A percentile compares a stretch with the other conserved stretches of the same genome.
These are phyloP conservation scores for Congeria kusceri DNA, from an alignment of 2,888 invertebrate genomes.

Conservation along the genomic window DNA sequence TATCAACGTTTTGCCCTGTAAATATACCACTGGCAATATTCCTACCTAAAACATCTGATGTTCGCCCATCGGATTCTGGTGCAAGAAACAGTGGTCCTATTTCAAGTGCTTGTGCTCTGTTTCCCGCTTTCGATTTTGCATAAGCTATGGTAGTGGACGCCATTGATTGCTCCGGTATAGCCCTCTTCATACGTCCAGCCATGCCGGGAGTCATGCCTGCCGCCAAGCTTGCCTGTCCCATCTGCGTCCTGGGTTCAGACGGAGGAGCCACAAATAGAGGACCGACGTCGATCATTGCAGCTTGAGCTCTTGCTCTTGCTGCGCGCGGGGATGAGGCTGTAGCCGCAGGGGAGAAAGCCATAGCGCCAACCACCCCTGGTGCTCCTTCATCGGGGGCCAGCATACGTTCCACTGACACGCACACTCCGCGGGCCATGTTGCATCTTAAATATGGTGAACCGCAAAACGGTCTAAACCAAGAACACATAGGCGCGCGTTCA, in stretches of 20 bases:
- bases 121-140: background rate
- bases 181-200: background rate
- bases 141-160: background rate
- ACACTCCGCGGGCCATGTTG: slow-evolving; percentile 32
- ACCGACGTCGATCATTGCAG: background rate
- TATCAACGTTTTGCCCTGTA: slow-evolving; percentile 1
- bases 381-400: slow-evolving; percentile 7
- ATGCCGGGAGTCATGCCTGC: no score
- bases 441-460: slow-evolving; percentile 57
- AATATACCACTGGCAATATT: background rate
- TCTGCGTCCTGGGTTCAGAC: slow-evolving; percentile 37
- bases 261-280: slow-evolving; percentile 36
- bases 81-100: slow-evolving; percentile 28
- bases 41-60: background rate
- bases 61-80: slow-evolving; percentile 22
- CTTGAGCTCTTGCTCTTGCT: slow-evolving; percentile 16
- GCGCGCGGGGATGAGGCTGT: background rate
- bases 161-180: background rate
- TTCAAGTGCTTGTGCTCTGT: background rate
- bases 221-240: slow-evolving; percentile 3
- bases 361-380: background rate
- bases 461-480: slow-evolving; percentile 63
- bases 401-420: slow-evolving; percentile 40
- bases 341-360: background rate
- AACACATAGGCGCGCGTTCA: slow-evolving; percentile 59